Conservation (phyloP, 2,113 vertebrate genomes). For the Patagioenas fasciata region DNA sequence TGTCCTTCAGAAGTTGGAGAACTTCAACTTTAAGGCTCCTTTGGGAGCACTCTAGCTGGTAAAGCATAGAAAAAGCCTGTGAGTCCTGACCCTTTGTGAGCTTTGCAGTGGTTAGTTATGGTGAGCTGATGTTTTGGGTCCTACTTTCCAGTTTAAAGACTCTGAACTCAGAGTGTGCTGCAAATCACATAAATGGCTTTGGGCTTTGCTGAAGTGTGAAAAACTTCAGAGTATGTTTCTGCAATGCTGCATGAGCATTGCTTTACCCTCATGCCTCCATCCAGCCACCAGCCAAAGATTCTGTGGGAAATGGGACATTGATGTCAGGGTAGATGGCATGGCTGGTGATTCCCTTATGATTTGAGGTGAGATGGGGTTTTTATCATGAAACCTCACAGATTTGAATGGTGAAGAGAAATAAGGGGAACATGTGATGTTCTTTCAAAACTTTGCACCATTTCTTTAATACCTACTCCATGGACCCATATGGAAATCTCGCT, state of each 20-base stretch:
- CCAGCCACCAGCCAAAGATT: neutral
- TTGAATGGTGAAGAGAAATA: neutral
- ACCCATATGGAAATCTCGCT: neutral
- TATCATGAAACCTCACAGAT: neutral
- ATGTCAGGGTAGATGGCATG: neutral
- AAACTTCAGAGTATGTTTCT: neutral
- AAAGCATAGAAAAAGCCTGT: neutral
- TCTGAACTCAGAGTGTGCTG: neutral
- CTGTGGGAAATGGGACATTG: neutral
- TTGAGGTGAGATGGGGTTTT: neutral
- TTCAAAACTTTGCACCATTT: neutral
- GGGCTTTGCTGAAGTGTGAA: neutral
- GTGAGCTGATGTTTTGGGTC: neutral
- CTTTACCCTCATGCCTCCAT: neutral
- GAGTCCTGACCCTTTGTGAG: neutral
- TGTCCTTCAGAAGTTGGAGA: neutral
- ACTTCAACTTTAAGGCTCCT: neutral
- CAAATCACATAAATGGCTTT: neutral
- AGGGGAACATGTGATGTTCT: neutral
- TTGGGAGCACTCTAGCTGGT: neutral
- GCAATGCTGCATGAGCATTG: accelerated
- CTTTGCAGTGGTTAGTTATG: neutral
- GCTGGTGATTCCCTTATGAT: neutral
- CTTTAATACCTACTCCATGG: neutral
- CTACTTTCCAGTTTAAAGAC: neutral